A percentile compares a stretch with the other conserved stretches of the same genome.
Conservation (phyloP, 1,140 invertebrate species). For the Macrostomum lignano region DNA sequence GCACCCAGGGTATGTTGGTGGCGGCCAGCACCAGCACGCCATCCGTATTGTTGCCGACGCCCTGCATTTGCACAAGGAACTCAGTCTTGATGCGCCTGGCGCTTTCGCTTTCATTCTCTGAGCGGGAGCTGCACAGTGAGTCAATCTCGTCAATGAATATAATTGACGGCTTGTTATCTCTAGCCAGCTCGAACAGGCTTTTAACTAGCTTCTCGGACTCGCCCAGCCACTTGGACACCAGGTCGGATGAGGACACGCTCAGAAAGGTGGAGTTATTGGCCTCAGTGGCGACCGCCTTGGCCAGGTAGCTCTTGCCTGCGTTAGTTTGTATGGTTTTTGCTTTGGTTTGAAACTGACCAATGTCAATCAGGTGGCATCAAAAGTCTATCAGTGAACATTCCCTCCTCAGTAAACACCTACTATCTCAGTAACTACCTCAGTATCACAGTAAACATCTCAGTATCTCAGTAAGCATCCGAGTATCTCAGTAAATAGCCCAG, state of each 20-base stretch:
- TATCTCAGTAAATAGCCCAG: too few relatives aligned
- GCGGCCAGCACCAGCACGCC: constrained; percentile 81
- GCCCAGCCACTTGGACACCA: constrained; percentile 96
- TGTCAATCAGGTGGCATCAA: too few relatives aligned
- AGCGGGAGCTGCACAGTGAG: constrained; percentile 78
- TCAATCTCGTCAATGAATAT: constrained; percentile 99
- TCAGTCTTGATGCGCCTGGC: constrained; percentile 94
- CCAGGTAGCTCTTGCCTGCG: constrained; percentile 94
- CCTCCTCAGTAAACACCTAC: too few relatives aligned
- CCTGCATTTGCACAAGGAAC: constrained; percentile 96
- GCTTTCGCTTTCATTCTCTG: constrained; percentile 93
- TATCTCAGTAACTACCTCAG: too few relatives aligned
- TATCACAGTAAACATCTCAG: too few relatives aligned
- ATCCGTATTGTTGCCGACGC: constrained; percentile 75
- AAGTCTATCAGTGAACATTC: too few relatives aligned
- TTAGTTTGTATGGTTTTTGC: too few relatives aligned
- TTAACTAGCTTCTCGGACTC: constrained; percentile 61
- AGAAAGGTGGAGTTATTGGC: constrained; percentile 97
- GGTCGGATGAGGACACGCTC: constrained; percentile 83
- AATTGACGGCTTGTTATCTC: constrained; percentile 73
- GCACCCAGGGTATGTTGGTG: constrained; percentile 96
- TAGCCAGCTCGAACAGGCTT: constrained; percentile 75
- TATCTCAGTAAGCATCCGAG: too few relatives aligned
- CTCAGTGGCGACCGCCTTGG: constrained; percentile 94
- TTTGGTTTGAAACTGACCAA: too few relatives aligned